These are phyloP conservation scores for Botia almorhae DNA, from an alignment of 2,797 vertebrate species.

Conservation along the genomic window DNA sequence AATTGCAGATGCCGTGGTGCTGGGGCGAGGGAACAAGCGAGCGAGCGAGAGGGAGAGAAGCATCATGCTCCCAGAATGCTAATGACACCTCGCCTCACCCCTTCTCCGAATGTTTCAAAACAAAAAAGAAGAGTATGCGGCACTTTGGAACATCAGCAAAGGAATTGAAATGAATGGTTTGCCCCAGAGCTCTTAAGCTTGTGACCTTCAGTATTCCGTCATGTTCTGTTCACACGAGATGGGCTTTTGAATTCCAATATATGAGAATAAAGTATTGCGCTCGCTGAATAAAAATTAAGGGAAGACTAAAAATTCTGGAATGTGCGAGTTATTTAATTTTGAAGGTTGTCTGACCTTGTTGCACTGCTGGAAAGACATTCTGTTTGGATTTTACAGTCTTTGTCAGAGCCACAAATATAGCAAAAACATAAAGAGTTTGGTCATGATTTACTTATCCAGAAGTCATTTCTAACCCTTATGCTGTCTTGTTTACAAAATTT, in stretches of 20 bases:
- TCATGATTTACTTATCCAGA: not conserved
- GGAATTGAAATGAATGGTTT: constrained; percentile 64
- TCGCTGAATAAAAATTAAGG: constrained; percentile 58
- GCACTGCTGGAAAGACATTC: constrained; percentile 31
- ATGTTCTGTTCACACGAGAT: constrained; percentile 62
- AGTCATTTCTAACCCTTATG: not conserved
- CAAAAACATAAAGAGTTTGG: not conserved
- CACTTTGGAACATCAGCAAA: constrained; percentile 60
- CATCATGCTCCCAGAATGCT: constrained; percentile 62
- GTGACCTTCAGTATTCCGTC: constrained; percentile 64
- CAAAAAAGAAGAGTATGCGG: constrained; percentile 56
- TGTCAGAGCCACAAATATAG: not conserved
- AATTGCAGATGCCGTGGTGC: constrained; percentile 68
- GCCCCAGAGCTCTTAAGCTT: constrained; percentile 62
- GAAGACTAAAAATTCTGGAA: constrained; percentile 27
- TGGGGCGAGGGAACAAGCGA: constrained; percentile 54
- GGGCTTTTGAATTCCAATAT: constrained; percentile 61
- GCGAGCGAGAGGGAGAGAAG: constrained; percentile 43
- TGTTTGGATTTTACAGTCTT: not conserved
- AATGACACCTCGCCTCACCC: constrained; percentile 62
- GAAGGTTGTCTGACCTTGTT: constrained; percentile 54
- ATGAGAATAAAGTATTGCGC: constrained; percentile 56
- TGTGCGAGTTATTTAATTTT: constrained; percentile 28
- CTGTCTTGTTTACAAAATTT: not conserved
- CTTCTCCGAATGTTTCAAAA: constrained; percentile 48